Conservation (phyloP, 2,888 invertebrate genomes). For the Choristoneura rosaceana region DNA sequence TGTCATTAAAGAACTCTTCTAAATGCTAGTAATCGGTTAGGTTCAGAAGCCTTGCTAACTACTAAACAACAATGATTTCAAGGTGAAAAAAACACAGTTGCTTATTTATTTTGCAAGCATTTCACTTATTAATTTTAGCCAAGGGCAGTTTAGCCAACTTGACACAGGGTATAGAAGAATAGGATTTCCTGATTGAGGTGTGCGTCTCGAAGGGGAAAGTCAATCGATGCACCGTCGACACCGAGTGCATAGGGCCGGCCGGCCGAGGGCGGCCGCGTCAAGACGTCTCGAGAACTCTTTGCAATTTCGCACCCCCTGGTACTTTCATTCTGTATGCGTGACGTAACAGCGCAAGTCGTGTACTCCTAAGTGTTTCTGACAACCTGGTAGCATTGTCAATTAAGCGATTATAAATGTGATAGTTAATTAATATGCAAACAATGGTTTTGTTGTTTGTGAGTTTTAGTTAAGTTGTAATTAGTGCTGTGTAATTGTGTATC, state of each 20-base stretch:
- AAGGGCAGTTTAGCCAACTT: too few relatives aligned
- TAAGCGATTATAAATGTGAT: not conserved
- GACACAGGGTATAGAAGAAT: too few relatives aligned
- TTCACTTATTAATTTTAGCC: too few relatives aligned
- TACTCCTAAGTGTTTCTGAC: constrained; percentile 14
- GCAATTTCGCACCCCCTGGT: constrained; percentile 53
- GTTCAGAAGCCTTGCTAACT: too few relatives aligned
- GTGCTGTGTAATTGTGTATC: not conserved
- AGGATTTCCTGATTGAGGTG: constrained; percentile 47
- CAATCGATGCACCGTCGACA: constrained; percentile 75
- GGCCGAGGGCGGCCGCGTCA: constrained; percentile 66
- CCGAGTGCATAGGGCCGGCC: constrained; percentile 71
- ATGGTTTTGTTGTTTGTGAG: not conserved
- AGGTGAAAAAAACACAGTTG: too few relatives aligned
- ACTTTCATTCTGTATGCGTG: constrained; percentile 46
- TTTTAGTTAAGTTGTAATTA: constrained; percentile 4
- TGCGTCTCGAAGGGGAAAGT: constrained; percentile 62
- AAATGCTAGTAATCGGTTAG: too few relatives aligned
- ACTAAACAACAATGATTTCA: too few relatives aligned
- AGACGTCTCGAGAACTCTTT: constrained; percentile 51
- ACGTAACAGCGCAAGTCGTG: constrained; percentile 31
- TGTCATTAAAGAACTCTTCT: too few relatives aligned
- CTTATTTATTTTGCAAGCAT: too few relatives aligned
- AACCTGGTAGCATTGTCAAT: not conserved
- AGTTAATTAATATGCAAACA: not conserved